Evolutionary conservation across 2,113 vertebrate species (phyloP), one percentile per base, ranked within the genome.

Genomic region (Sclerurus mexicanus): DNA sequence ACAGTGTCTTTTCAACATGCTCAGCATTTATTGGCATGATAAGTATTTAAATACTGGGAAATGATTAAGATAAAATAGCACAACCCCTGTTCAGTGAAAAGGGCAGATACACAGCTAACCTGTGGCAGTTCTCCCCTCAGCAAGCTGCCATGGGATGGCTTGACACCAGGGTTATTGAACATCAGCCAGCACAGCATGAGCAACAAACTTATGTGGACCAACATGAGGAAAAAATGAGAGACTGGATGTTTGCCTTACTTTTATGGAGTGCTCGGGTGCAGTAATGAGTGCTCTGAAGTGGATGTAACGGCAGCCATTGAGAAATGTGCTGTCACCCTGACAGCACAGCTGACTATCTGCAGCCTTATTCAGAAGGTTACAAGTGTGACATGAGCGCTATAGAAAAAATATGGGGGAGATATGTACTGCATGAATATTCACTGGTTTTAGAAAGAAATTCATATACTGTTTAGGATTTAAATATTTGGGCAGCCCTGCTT

Each of bases 261-360:
- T 28, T 52, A 19, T 3, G 0, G 6, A 35, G 73, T 33, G 14
- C 69, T 76, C 0, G 0, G 10, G 25, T 60, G 62, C 3, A 4
- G 53, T n/a, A 68, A 24, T n/a, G 66, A 63, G 87, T 9, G 52
- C 58, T 76, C 74, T 72, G 63, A 80, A 79, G 53, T 77, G 68
- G 22, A 50, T 72, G 49, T 35, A 88, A 33, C 21, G 72, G 55
- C 64, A 71, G 60, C 19, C 84, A 47, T 7, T 42, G 75, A 87
- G 77, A 84, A 78, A 63, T 27, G 22, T 71, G 47, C 79, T 55
- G 78, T 55, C 79, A 25, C 6, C 14, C 49, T 2, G 3, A 53
- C 10, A 52, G 93, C 74, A 89, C 42, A 88, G 63, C 63, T 50
- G 46, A 2, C 40, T 39, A 7, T 8, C 74, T 55, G 24, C 44